phyloP scores from a whole-genome alignment of 2,888 invertebrate genomes.

The Acleris holmiana region DNA sequence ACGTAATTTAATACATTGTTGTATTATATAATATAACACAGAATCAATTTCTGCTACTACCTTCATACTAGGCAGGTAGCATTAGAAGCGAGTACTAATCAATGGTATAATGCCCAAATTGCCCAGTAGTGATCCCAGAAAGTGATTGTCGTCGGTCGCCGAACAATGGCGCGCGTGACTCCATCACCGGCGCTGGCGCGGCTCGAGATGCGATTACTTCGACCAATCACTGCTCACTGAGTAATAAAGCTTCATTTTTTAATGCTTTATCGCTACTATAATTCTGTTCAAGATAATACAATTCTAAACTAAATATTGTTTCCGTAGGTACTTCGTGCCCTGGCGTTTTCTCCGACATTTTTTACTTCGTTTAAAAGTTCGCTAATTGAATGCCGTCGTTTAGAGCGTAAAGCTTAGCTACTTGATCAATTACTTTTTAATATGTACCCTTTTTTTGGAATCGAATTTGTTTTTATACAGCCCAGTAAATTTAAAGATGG shows the following conservation, averaged over 20 bases:
- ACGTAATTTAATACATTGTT: no score
- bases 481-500: slow-evolving; percentile 77
- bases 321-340: not conserved
- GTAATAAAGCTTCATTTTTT: slow-evolving; percentile 12
- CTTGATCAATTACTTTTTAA: slow-evolving; percentile 76
- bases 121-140: slow-evolving; percentile 48
- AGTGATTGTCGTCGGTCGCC: slow-evolving; percentile 38
- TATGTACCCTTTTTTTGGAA: slow-evolving; percentile 61
- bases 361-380: slow-evolving; percentile 42
- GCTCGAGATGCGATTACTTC: slow-evolving; percentile 45
- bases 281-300: slow-evolving; percentile 13
- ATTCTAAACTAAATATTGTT: slow-evolving; percentile 3
- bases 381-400: slow-evolving; percentile 44
- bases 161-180: slow-evolving; percentile 72
- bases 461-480: slow-evolving; percentile 70
- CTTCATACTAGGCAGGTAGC: slow-evolving; percentile 16
- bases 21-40: no score
- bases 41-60: no score
- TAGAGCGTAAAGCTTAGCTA: slow-evolving; percentile 54
- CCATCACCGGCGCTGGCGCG: slow-evolving; percentile 50
- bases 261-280: slow-evolving; percentile 10
- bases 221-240: slow-evolving; percentile 42
- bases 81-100: slow-evolving; percentile 25
- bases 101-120: slow-evolving; percentile 34
- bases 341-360: slow-evolving; percentile 19